Evolutionary conservation across 1,140 invertebrate genomes (phyloP), one percentile per base, ranked within the genome.

Genomic region (Babylonia areolata): DNA sequence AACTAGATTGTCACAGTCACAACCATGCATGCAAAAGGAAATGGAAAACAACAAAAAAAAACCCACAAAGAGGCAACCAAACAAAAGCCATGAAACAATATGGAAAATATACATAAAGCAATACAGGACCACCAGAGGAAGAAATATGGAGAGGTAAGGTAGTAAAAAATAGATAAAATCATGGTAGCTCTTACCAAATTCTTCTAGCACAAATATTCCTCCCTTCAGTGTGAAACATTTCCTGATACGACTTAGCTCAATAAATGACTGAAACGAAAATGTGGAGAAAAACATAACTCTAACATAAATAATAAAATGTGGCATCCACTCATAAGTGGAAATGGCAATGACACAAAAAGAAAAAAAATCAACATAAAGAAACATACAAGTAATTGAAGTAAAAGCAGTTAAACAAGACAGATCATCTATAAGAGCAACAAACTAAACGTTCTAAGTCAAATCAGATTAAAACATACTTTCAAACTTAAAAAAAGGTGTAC

Each of bases 141-240:
- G 31, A 42, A 78, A 77, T 85, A 69, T 69, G 33, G 42, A 85
- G 71, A 73, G 77, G 51, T 51, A 86, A 40, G 58, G 77, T 69
- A 77, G 71, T 51, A 81, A 46, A 85, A 85, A 82, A 82, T 84
- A 85, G 46, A 33, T 73, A 84, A 88, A 88, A 71, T 73, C 46
- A 88, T 81, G 69, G 80, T 73, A 86, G 31, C 82, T 99, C 99
- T 95, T 94, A 95, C 94, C 94, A 93, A 94, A 94, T 92, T 94
- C 94, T 96, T 99, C 99, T 94, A 99, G 96, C 94, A 99, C 97
- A 96, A 99, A 99, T 94, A 99, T 98, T 94, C 98, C 98, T 94
- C 98, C 98, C 95, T 99, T 99, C 95, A 98, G 98, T 86, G 98
- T 99, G 95, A 99, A 99, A 96, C 99, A 99, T 95, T 99, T 99